Conservation (phyloP, 2,113 vertebrate genomes). For the Oreochromis niloticus region DNA sequence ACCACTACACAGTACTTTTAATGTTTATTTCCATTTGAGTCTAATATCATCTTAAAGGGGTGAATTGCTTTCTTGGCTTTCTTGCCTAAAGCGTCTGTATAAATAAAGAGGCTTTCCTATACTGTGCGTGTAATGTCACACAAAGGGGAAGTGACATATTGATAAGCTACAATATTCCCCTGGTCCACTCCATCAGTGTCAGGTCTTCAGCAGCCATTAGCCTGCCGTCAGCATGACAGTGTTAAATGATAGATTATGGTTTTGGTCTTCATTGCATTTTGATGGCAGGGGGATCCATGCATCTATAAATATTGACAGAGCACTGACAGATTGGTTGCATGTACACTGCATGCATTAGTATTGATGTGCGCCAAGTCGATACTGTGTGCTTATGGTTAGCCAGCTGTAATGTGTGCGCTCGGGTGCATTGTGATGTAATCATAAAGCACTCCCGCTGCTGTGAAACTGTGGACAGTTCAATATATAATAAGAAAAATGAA, state of each 20-base stretch:
- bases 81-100: neutral
- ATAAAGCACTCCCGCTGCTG: neutral
- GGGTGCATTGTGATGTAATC: neutral
- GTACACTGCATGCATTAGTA: neutral
- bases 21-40: neutral
- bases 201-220: conserved; percentile 6
- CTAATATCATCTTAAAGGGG: neutral
- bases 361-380: neutral
- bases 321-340: conserved; percentile 6
- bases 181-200: neutral
- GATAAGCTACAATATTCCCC: neutral
- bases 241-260: conserved; percentile 7
- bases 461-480: neutral
- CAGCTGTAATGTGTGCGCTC: neutral
- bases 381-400: neutral
- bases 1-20: neutral
- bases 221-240: neutral
- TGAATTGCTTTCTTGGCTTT: neutral
- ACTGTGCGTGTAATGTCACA: neutral
- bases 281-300: neutral
- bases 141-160: neutral
- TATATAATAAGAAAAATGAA: neutral
- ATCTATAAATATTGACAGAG: conserved; percentile 14
- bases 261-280: conserved; percentile 4
- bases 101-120: neutral